These are phyloP conservation scores for Andrena marginata DNA, from an alignment of 2,888 invertebrate species.

Conservation along the genomic window DNA sequence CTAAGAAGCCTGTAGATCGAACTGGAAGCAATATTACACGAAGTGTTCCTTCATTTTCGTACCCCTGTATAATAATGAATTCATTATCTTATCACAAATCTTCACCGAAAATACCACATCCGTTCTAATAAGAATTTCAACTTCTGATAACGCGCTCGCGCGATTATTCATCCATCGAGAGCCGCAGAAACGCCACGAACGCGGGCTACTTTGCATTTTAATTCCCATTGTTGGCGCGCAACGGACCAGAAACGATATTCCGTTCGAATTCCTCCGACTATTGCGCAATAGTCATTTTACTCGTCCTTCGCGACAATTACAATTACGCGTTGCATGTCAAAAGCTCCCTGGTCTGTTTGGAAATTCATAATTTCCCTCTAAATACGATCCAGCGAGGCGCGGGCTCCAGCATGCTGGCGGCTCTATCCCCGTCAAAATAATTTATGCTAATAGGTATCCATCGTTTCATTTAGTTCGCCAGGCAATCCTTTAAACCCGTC, in stretches of 20 bases:
- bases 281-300: conserved; percentile 31
- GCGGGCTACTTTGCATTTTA: conserved; percentile 25
- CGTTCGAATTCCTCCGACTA: not conserved
- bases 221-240: not conserved
- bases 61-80: too few relatives aligned
- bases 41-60: not conserved
- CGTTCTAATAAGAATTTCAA: not conserved
- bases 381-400: not conserved
- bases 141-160: not conserved
- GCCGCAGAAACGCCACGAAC: too few relatives aligned
- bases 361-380: not conserved
- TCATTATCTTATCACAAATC: not conserved
- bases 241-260: conserved; percentile 15
- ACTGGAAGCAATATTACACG: not conserved
- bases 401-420: too few relatives aligned
- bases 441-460: conserved; percentile 29
- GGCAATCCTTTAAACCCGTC: not conserved
- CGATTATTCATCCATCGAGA: conserved; percentile 4
- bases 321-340: not conserved
- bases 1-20: not conserved
- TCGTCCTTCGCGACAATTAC: conserved; percentile 24
- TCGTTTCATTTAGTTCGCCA: not conserved
- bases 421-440: conserved; percentile 1
- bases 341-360: not conserved
- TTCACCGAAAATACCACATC: not conserved